These are phyloP conservation scores for Limnephilus auricula DNA, from an alignment of 2,888 invertebrate genomes.

Conservation along the genomic window DNA sequence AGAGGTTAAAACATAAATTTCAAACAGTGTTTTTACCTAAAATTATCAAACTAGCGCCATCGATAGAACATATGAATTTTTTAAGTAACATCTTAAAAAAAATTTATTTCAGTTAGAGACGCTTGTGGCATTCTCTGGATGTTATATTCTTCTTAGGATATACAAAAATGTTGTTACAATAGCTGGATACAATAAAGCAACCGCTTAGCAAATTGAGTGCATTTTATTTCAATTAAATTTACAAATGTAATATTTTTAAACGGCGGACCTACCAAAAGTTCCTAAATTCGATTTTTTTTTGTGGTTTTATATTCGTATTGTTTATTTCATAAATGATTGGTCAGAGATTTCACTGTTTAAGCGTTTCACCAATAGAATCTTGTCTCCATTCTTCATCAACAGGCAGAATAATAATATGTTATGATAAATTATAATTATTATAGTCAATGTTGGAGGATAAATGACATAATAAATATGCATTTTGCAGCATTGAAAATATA, in stretches of 20 bases:
- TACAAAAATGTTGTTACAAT: background rate
- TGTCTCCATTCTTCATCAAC: background rate
- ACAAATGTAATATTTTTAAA: background rate
- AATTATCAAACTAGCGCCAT: no score
- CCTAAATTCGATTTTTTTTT: background rate
- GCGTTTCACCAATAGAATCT: background rate
- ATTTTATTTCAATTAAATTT: background rate
- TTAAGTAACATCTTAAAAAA: no score
- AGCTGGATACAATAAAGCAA: no score
- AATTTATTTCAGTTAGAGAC: background rate
- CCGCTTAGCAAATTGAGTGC: background rate
- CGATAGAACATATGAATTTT: no score
- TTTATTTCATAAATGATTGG: background rate
- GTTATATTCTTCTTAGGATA: background rate
- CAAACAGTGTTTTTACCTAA: no score
- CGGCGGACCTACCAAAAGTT: background rate
- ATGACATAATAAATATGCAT: conserved; percentile 2
- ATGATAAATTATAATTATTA: background rate
- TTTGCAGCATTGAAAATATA: background rate
- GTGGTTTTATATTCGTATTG: no score
- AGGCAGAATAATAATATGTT: background rate
- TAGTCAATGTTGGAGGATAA: background rate
- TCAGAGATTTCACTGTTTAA: background rate
- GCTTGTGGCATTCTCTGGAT: background rate
- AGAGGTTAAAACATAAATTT: no score